Conservation (phyloP, 2,113 vertebrate species). For the Heliornis fulica region DNA sequence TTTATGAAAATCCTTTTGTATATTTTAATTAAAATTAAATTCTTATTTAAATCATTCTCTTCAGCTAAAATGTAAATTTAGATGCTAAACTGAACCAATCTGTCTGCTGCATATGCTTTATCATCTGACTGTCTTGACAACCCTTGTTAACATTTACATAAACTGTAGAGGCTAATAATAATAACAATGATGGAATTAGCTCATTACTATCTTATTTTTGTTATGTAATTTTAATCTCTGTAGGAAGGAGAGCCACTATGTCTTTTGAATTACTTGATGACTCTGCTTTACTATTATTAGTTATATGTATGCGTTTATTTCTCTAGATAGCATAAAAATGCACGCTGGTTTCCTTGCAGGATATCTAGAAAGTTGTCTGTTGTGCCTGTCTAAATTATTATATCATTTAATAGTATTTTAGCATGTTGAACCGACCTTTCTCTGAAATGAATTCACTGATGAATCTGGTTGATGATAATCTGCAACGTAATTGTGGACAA, state of each 20-base stretch:
- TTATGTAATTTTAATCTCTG: conserved; percentile 41
- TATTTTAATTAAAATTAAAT: conserved; percentile 40
- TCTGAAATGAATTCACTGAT: neutral
- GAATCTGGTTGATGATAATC: neutral
- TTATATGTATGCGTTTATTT: conserved; percentile 29
- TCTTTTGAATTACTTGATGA: conserved; percentile 23
- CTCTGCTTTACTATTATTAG: conserved; percentile 39
- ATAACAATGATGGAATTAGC: conserved; percentile 21
- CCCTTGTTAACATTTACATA: conserved; percentile 35
- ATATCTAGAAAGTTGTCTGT: neutral
- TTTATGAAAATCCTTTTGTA: neutral
- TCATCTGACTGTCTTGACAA: conserved; percentile 31
- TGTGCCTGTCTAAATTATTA: neutral
- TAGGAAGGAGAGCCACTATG: neutral
- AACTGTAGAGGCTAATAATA: conserved; percentile 39
- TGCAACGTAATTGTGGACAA: neutral
- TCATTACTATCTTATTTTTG: conserved; percentile 12
- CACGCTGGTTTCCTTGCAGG: neutral
- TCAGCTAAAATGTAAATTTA: conserved; percentile 39
- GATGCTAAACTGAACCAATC: conserved; percentile 21
- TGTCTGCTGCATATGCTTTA: conserved; percentile 33
- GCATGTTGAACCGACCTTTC: neutral
- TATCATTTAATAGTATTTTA: neutral
- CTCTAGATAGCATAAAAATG: neutral
- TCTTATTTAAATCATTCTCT: neutral